A percentile compares a stretch with the other conserved stretches of the same genome.
Conservation (phyloP, 2,888 invertebrate genomes). For the Ophion costatus region DNA sequence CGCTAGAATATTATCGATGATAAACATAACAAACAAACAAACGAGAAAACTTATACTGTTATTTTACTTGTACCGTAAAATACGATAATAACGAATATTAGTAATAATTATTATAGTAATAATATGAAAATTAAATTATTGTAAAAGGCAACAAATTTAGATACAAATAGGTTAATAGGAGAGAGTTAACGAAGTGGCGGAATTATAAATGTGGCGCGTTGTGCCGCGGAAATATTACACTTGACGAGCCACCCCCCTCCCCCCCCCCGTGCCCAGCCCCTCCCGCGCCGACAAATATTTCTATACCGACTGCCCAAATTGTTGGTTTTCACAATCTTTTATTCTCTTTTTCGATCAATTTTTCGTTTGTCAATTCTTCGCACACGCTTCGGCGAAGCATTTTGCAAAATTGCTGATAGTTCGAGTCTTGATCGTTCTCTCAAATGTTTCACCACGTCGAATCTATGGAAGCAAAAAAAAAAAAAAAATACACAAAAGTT, state of each 20-base stretch:
- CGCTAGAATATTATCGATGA: constrained; percentile 69
- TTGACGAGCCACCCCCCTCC: constrained; percentile 64
- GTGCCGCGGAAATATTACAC: constrained; percentile 72
- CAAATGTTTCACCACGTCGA: not conserved
- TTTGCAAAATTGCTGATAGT: constrained; percentile 3
- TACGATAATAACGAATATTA: constrained; percentile 65
- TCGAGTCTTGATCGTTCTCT: constrained; percentile 1
- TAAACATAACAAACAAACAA: constrained; percentile 68
- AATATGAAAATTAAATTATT: constrained; percentile 78
- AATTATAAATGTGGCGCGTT: constrained; percentile 73
- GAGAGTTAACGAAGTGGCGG: constrained; percentile 81
- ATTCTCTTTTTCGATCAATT: not conserved
- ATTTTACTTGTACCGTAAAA: constrained; percentile 76
- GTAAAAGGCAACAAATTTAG: constrained; percentile 73
- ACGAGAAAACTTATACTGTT: constrained; percentile 78
- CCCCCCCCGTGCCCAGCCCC: not conserved
- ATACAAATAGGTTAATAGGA: constrained; percentile 82
- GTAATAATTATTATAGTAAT: constrained; percentile 71
- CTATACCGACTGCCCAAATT: constrained; percentile 79
- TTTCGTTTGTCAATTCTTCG: not conserved
- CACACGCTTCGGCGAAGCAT: not conserved
- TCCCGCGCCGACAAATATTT: constrained; percentile 73
- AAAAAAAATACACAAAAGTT: constrained; percentile 22
- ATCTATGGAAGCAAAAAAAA: not conserved
- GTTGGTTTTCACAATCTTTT: constrained; percentile 76